Conservation (phyloP, 1,140 invertebrate genomes). For the Holotrichia oblita region DNA sequence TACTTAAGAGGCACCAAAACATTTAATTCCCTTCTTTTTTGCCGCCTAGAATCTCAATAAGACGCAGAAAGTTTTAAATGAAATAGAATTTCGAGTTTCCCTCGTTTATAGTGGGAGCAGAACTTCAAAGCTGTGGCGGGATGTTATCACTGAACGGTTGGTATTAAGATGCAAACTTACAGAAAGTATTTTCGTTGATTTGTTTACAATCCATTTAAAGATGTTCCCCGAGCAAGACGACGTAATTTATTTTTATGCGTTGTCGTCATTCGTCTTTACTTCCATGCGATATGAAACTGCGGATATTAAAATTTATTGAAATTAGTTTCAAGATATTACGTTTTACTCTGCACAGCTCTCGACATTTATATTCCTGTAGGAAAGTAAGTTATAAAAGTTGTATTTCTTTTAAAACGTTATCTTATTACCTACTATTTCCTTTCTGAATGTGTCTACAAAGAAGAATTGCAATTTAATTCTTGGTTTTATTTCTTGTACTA, state of each 20-base stretch:
- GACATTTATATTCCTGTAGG: too few species aligned
- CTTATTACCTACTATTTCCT: too few species aligned
- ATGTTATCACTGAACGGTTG: background rate
- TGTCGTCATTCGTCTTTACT: background rate
- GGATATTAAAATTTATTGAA: slow-evolving; percentile 18
- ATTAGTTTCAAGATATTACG: background rate
- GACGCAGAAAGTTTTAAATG: slow-evolving; percentile 1
- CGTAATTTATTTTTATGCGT: background rate
- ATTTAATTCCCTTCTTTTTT: background rate
- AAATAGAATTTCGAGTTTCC: background rate
- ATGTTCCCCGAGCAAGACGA: background rate
- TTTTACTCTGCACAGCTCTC: too few species aligned
- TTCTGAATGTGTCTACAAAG: too few species aligned
- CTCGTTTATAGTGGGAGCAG: background rate
- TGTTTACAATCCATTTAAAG: slow-evolving; percentile 16
- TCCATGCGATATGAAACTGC: background rate
- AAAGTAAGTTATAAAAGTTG: too few species aligned
- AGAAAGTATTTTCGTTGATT: background rate
- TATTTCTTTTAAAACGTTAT: too few species aligned
- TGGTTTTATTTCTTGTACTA: too few species aligned
- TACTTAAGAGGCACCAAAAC: slow-evolving; percentile 1
- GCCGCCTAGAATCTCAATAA: background rate
- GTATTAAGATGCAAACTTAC: slow-evolving; percentile 8
- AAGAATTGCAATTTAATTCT: too few species aligned
- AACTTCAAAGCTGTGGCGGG: background rate